Base-by-base conservation (phyloP, 2,797 vertebrate genomes). In the Thalassophryne amazonica region DNA sequence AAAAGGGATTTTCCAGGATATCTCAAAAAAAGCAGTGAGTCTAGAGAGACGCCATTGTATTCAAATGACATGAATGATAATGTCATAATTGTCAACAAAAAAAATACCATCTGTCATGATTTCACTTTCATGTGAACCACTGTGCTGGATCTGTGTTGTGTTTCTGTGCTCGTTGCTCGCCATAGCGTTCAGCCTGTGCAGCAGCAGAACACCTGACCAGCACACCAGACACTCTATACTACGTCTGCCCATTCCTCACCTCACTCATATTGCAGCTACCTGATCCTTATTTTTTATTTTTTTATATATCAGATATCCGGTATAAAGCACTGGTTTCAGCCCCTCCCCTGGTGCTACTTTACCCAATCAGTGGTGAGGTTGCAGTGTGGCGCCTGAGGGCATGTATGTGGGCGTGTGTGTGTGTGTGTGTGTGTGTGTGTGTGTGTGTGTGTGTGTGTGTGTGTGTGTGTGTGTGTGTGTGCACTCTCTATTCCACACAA, bases 301-400 rank as follows among this genome's bases (percentile, higher is more conserved):
- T 6, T 27, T 5, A 2, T 25, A 4, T 29, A 4, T 50, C 17
- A 43, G 7, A 17, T 33, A 23, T 67, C n/a, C 28, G 38, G 17
- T 27, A 50, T 46, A 41, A 53, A 68, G n/a, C n/a, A n/a, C n/a
- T n/a, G n/a, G n/a, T n/a, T 52, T 50, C 24, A 22, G 43, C 29
- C 47, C 63, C 29, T 3, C 67, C 80, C 34, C 45, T 30, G 20
- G 46, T 43, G 69, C 52, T 27, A 51, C 36, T 29, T 30, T 42
- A 53, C 32, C 88, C 88, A 87, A 88, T 87, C 38, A 22, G 54
- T 65, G 40, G 16, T 23, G 31, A 73, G 80, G 52, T 75, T 80
- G 78, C 66, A 70, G 64, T 69, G 60, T 80, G 71, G 69, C 73
- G 82, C 53, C 51, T 61, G 62, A 84, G 53, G 29, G 38, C 45